Percentiles rank a stretch among this genome's conserved stretches.
These are phyloP conservation scores for Piezodorus guildinii DNA, from an alignment of 1,140 invertebrate species.

Conservation along the genomic window DNA sequence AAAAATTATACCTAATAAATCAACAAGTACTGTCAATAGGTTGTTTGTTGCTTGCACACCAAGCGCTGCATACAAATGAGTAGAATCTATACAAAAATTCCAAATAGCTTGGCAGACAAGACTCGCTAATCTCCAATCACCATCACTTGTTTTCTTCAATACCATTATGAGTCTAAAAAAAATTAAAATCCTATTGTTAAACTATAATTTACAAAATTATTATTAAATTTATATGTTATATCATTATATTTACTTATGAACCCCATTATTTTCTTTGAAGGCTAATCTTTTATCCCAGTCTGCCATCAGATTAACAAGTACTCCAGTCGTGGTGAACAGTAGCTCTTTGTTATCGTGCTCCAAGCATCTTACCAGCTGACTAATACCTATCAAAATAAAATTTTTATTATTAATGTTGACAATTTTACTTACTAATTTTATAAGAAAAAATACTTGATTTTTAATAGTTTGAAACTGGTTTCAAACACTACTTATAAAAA, in stretches of 20 bases:
- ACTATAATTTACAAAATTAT: not conserved
- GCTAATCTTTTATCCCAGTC: conserved; percentile 38
- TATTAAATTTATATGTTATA: no score
- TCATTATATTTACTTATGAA: conserved; percentile 24
- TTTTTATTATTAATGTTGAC: not conserved
- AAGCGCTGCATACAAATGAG: conserved; percentile 37
- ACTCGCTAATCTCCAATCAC: conserved; percentile 47
- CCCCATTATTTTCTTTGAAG: conserved; percentile 28
- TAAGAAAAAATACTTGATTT: not conserved
- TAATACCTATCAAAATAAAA: conserved; percentile 36
- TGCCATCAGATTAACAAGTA: conserved; percentile 57
- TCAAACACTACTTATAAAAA: no score
- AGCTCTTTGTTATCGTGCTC: conserved; percentile 43
- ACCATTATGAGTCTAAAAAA: conserved; percentile 41
- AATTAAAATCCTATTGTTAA: not conserved
- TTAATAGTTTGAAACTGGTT: no score
- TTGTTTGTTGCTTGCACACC: conserved; percentile 41
- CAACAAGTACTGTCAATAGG: conserved; percentile 42
- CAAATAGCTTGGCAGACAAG: conserved; percentile 54
- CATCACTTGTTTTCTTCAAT: conserved; percentile 41
- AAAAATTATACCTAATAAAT: conserved; percentile 38
- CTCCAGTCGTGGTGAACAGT: conserved; percentile 48
- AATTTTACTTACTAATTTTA: not conserved
- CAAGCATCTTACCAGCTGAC: conserved; percentile 39
- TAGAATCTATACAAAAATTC: conserved; percentile 54